phyloP scores from a whole-genome alignment of 2,888 invertebrate genomes.

The Kuschelorhynchus macadamiae region DNA sequence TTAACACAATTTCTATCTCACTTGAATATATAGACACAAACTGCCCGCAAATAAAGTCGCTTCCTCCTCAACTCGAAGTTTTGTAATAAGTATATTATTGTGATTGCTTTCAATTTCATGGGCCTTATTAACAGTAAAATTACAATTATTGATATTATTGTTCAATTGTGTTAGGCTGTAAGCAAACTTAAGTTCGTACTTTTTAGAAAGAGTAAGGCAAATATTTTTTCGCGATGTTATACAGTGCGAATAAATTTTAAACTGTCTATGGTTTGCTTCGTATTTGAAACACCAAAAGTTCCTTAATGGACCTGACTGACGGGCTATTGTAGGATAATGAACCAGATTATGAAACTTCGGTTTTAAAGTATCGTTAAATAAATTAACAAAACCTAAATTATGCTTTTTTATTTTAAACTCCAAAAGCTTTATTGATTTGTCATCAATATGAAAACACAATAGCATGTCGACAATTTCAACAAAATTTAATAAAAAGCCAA shows the following conservation, averaged over 20 bases:
- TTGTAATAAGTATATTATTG: too few relatives aligned
- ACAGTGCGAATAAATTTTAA: slow-evolving; percentile 55
- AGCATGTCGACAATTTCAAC: slow-evolving; percentile 55
- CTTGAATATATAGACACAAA: too few relatives aligned
- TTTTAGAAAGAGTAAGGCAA: slow-evolving; percentile 12
- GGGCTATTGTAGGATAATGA: slow-evolving; percentile 53
- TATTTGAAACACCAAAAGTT: slow-evolving; percentile 50
- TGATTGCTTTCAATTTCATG: too few relatives aligned
- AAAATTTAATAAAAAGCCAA: slow-evolving; percentile 54
- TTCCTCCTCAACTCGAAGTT: too few relatives aligned
- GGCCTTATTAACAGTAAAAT: too few relatives aligned
- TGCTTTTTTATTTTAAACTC: slow-evolving; percentile 44
- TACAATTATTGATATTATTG: too few relatives aligned
- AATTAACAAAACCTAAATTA: slow-evolving; percentile 37
- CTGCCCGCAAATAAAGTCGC: too few relatives aligned
- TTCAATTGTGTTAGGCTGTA: slow-evolving; percentile 11
- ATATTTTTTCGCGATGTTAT: slow-evolving; percentile 56
- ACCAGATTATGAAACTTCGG: slow-evolving; percentile 55
- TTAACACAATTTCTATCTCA: too few relatives aligned
- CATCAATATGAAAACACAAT: slow-evolving; percentile 32
- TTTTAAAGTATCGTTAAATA: slow-evolving; percentile 54
- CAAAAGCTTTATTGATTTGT: slow-evolving; percentile 30
- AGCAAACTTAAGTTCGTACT: slow-evolving; percentile 54
- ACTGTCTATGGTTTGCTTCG: slow-evolving; percentile 54
- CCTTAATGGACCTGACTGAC: slow-evolving; percentile 34